Percentiles rank a stretch among this genome's conserved stretches.
Evolutionary conservation across 2,797 vertebrate genomes (phyloP).

Genomic region (Intellagama lesueurii): DNA sequence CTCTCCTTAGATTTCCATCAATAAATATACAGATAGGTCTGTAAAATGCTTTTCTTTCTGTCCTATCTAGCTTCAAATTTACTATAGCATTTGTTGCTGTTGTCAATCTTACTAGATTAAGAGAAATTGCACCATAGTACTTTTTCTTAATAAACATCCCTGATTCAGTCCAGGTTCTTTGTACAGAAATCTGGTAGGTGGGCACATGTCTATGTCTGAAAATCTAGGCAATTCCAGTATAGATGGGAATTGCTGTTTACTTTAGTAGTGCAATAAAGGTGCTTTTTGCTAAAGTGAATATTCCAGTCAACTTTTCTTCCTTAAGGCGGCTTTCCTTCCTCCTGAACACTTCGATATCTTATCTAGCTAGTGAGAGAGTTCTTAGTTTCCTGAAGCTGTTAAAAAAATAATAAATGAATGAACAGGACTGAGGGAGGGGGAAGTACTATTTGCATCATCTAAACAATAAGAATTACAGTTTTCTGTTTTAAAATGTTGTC

Average conservation of each 20-base stretch:
- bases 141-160: too few relatives aligned
- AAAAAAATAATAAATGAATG: too few relatives aligned
- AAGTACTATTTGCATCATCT: slow-evolving; percentile 33
- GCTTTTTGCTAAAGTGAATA: too few relatives aligned
- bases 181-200: neutral
- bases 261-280: too few relatives aligned
- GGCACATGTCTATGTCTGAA: neutral
- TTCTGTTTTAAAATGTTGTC: slow-evolving; percentile 20
- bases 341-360: too few relatives aligned
- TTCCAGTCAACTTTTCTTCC: too few relatives aligned
- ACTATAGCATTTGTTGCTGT: neutral
- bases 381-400: too few relatives aligned
- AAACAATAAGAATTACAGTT: slow-evolving; percentile 10
- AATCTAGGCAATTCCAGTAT: neutral
- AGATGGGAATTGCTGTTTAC: too few relatives aligned
- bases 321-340: too few relatives aligned
- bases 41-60: neutral
- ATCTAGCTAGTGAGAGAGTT: too few relatives aligned
- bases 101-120: neutral
- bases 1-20: neutral
- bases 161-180: too few relatives aligned
- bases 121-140: neutral
- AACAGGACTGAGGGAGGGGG: too few relatives aligned
- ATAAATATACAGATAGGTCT: neutral
- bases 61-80: neutral